Evolutionary conservation across 1,140 invertebrate species (phyloP).

Genomic region (Drosophila lacertosa): DNA sequence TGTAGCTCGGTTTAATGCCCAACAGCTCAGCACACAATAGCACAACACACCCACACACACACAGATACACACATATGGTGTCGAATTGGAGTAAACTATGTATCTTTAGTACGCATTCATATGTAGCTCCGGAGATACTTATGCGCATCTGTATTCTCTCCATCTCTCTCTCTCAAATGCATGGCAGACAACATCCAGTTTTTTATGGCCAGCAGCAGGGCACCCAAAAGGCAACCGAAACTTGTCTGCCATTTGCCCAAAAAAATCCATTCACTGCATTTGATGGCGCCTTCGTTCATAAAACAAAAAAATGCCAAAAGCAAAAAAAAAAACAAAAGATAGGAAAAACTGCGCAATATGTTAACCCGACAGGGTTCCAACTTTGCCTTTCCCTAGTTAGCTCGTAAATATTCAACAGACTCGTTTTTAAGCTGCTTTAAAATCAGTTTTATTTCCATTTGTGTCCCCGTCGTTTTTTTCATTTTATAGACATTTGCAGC

Average conservation of each 20-base stretch:
- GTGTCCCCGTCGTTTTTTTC: neutral
- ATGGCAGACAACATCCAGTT: conserved; percentile 56
- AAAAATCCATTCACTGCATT: conserved; percentile 57
- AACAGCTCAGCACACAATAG: conserved; percentile 13
- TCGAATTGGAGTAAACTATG: conserved; percentile 26
- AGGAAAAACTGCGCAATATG: conserved; percentile 62
- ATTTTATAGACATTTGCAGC: conserved; percentile 34
- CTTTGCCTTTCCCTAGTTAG: neutral
- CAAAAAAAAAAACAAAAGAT: conserved; percentile 5
- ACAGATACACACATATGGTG: conserved; percentile 24
- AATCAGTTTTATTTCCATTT: conserved; percentile 5
- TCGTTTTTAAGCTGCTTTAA: conserved; percentile 7
- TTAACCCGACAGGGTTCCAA: conserved; percentile 44
- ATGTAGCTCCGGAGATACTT: conserved; percentile 25
- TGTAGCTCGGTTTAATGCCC: conserved; percentile 66
- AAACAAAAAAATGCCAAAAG: conserved; percentile 58
- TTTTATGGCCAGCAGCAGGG: conserved; percentile 56
- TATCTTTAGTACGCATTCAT: conserved; percentile 45
- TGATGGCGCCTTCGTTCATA: conserved; percentile 70
- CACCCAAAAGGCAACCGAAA: neutral
- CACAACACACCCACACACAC: conserved; percentile 7
- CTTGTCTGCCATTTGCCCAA: conserved; percentile 19
- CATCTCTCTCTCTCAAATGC: conserved; percentile 26
- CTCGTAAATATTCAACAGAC: conserved; percentile 56
- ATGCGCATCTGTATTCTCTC: conserved; percentile 16